Evolutionary conservation across 2,113 vertebrate genomes (phyloP).

Genomic region (Notarius quadriscutis): DNA sequence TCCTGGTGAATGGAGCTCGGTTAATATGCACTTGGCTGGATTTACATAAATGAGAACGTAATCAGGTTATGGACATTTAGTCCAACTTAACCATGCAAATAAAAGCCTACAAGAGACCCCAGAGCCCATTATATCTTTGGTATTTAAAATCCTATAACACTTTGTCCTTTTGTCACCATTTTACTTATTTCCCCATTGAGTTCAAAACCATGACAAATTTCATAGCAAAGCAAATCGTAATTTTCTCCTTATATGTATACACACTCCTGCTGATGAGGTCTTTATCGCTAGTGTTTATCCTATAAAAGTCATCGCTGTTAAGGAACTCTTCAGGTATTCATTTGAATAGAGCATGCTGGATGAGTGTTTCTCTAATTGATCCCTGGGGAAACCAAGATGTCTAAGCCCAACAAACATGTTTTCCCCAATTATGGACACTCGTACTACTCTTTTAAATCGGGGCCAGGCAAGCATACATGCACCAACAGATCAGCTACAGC

Average conservation of each 20-base stretch:
- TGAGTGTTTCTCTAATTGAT: conserved; percentile 92
- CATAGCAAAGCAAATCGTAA: neutral
- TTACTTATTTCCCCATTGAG: neutral
- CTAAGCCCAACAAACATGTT: conserved; percentile 82
- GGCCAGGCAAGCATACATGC: neutral
- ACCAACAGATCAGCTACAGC: neutral
- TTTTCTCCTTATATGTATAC: conserved; percentile 83
- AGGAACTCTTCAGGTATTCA: conserved; percentile 90
- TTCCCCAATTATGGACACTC: conserved; percentile 74
- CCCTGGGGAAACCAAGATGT: conserved; percentile 80
- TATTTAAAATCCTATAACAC: conserved; percentile 1
- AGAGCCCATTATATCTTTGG: neutral
- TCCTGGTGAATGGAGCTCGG: conserved; percentile 14
- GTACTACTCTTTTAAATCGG: neutral
- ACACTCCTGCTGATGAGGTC: conserved; percentile 84
- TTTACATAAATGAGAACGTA: conserved; percentile 27
- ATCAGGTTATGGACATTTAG: conserved; percentile 4
- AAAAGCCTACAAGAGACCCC: neutral
- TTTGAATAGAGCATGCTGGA: conserved; percentile 90
- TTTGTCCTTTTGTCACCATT: neutral
- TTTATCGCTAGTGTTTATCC: conserved; percentile 87
- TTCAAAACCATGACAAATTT: conserved; percentile 4
- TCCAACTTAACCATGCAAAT: conserved; percentile 8
- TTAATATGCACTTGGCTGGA: conserved; percentile 10
- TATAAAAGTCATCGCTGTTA: conserved; percentile 83